Evolutionary conservation across 2,113 vertebrate species (phyloP).

Genomic region (Trichomycterus rosablanca): DNA sequence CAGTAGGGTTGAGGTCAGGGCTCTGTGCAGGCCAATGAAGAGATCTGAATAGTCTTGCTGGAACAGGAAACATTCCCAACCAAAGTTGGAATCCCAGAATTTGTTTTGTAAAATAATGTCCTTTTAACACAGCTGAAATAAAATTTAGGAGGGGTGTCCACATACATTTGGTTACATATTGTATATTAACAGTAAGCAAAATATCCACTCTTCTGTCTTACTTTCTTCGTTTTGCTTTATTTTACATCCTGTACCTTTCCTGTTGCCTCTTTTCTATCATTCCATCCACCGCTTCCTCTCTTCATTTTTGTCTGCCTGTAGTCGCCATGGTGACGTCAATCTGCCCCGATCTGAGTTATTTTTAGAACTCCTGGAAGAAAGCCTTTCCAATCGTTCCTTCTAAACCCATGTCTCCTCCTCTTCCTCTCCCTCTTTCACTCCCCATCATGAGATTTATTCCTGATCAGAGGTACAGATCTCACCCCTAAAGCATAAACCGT

Average conservation of each 20-base stretch:
- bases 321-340: constrained; percentile 49
- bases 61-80: too few relatives aligned
- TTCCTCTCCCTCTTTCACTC: background rate
- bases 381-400: constrained; percentile 27
- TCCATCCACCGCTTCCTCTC: constrained; percentile 10
- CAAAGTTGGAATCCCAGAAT: too few relatives aligned
- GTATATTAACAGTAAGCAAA: too few relatives aligned
- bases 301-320: constrained; percentile 22
- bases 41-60: too few relatives aligned
- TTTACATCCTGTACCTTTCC: background rate
- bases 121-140: too few relatives aligned
- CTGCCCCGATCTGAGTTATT: constrained; percentile 41
- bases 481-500: constrained; percentile 37
- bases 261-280: background rate
- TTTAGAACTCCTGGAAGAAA: constrained; percentile 45
- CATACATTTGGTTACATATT: too few relatives aligned
- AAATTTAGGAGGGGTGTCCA: too few relatives aligned
- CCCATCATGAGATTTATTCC: constrained; percentile 15
- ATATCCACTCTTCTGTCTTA: too few relatives aligned
- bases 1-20: too few relatives aligned
- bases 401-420: constrained; percentile 6
- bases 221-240: background rate
- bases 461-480: constrained; percentile 36
- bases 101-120: too few relatives aligned
- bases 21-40: too few relatives aligned